Base-by-base conservation (phyloP, 1,140 invertebrate species). In the Diachasmimorpha longicaudata region DNA sequence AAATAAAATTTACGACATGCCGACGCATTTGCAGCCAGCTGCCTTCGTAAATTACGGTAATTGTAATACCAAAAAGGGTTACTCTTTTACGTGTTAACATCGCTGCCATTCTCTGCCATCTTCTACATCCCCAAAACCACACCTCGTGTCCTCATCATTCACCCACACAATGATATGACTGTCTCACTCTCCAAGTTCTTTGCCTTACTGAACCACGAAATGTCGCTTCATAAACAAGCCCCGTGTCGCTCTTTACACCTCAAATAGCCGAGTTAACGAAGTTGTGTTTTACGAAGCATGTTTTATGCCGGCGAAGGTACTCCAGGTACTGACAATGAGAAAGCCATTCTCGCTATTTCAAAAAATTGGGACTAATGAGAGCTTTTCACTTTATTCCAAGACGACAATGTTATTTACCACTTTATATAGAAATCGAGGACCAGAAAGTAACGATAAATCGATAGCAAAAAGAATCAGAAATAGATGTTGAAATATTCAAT, bases 1-100 rank as follows among this genome's bases (percentile, higher is more conserved):
- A 25, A 80, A 83, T 85, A 86, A 85, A 87, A 86, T 85, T 88
- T 87, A 88, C 81, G 86, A 87, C 74, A 81, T 77, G 75, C 70
- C 75, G 78, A 79, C 79, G 58, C 76, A 79, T 79, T 79, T 78
- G 37, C 13, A 75, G 76, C 78, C 81, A 81, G 81, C 83, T 82
- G 83, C 77, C 77, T 78, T 75, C 58, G 76, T 67, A 77, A 83
- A 84, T 82, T 82, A 76, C 77, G 21, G 39, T 25, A 55, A 25
- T 14, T 84, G 83, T 83, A 23, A 68, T n/a, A 42, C 16, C 21
- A 42, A 75, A 76, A 77, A 72, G 78, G 72, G 19, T 72, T 55
- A 55, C 23, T 72, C 76, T 63, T 70, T 70, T 21, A 14, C 74
- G 58, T 25, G 19, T 2, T 25, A 31, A 23, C 58, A 63, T 63